These are phyloP conservation scores for Apantesis nais DNA, from an alignment of 2,888 invertebrate species.

Conservation along the genomic window DNA sequence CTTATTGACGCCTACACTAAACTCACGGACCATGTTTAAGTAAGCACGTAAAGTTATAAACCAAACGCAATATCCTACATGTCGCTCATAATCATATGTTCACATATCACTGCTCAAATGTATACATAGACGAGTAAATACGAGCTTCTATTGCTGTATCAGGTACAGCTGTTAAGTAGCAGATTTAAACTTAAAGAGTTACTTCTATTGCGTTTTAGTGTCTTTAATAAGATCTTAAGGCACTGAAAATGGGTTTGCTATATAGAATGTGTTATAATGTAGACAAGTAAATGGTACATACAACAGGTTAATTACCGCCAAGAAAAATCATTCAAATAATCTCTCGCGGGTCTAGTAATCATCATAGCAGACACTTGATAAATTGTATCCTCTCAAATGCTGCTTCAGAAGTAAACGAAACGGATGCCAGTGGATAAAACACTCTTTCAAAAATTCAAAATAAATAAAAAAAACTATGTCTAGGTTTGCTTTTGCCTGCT, in stretches of 20 bases:
- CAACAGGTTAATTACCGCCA: slow-evolving; percentile 1
- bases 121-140: slow-evolving; percentile 16
- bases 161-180: slow-evolving; percentile 12
- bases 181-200: slow-evolving; percentile 13
- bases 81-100: slow-evolving; percentile 13
- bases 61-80: slow-evolving; percentile 17
- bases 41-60: slow-evolving; percentile 17
- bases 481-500: slow-evolving; percentile 39
- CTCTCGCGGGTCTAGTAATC: slow-evolving; percentile 15
- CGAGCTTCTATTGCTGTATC: slow-evolving; percentile 23
- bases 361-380: slow-evolving; percentile 13
- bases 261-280: not conserved
- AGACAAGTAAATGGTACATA: too few species aligned
- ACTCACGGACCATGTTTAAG: not conserved
- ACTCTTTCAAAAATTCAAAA: not conserved
- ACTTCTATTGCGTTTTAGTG: too few species aligned
- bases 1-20: not conserved
- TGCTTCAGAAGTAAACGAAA: slow-evolving; percentile 17
- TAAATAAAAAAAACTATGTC: slow-evolving; percentile 11
- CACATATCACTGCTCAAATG: slow-evolving; percentile 5
- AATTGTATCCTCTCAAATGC: slow-evolving; percentile 18
- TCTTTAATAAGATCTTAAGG: too few species aligned
- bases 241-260: slow-evolving; percentile 11
- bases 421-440: slow-evolving; percentile 3
- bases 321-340: slow-evolving; percentile 2